Evolutionary conservation across 2,113 vertebrate species (phyloP).

Genomic region (Gobiocypris rarus): DNA sequence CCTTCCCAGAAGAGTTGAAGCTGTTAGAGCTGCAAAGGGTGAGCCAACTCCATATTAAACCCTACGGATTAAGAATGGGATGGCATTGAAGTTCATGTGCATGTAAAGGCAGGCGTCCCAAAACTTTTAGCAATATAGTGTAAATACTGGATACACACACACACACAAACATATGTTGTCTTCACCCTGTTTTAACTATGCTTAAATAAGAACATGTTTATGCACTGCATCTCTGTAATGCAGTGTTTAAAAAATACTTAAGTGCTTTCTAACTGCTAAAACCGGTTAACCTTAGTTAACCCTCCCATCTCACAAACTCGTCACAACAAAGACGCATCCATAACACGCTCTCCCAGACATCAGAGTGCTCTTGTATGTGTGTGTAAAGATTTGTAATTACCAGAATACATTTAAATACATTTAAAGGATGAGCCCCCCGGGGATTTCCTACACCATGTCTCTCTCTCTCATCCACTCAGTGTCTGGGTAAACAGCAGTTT

Average conservation of each 20-base stretch:
- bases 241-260: neutral
- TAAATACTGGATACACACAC: too few relatives aligned
- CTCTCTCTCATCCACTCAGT: slow-evolving; percentile 40
- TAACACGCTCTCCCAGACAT: neutral
- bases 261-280: neutral
- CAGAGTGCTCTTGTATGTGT: slow-evolving; percentile 44
- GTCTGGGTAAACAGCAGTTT: slow-evolving; percentile 29
- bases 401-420: slow-evolving; percentile 82
- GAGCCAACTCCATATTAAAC: too few relatives aligned
- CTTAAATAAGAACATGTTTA: neutral
- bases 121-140: too few relatives aligned
- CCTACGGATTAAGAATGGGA: too few relatives aligned
- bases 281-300: neutral
- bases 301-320: slow-evolving; percentile 39
- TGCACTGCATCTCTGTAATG: neutral
- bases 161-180: too few relatives aligned
- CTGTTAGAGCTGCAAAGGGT: too few relatives aligned
- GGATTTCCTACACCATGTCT: slow-evolving; percentile 65
- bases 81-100: too few relatives aligned
- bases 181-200: neutral
- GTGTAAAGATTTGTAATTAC: slow-evolving; percentile 80
- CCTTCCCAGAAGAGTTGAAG: too few relatives aligned
- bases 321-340: slow-evolving; percentile 39
- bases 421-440: slow-evolving; percentile 72
- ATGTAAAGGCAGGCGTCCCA: too few relatives aligned